Base-by-base conservation (phyloP, 2,888 invertebrate species). In the Eilema sororculum region DNA sequence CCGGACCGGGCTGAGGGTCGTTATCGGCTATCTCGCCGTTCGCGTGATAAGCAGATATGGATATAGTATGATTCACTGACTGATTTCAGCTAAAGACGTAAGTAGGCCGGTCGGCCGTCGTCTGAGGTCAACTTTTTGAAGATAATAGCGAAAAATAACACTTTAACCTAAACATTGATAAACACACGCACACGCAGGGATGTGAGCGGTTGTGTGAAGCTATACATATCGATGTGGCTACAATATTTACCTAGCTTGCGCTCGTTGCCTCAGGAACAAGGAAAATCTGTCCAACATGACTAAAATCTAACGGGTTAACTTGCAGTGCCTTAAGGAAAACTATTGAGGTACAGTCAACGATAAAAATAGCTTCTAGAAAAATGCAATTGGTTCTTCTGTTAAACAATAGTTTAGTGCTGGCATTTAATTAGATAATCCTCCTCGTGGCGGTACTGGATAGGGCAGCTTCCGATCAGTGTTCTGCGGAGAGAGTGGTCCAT, bases 11-110 rank as follows among this genome's bases (percentile, higher is more conserved):
- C 67, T 66, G 59, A 56, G 63, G 57, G 25, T 20, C 57, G 60
- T 80, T 80, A 82, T 82, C 81, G 64, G 57, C 68, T 81, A 78
- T 81, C 81, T 72, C 64, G 30, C 25, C n/a, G 62, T 65, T 56
- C 67, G 67, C 25, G 59, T 69, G 81, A 81, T 81, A 81, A 79
- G 66, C 73, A 71, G 79, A 81, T 81, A 81, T 72, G 73, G 72
- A 73, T 64, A 52, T 52, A 59, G n/a, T 71, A 65, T 81, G 81
- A 81, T 69, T 81, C 81, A 81, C 62, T 67, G 8, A 65, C 57
- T 59, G 72, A 80, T 75, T 75, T 78, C 28, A 57, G 41, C 57
- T 60, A 37, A 61, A 52, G 1, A 25, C 52, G 20, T 67, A 71
- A 68, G 52, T 74, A 63, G 72, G 70, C 63, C 69, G 65, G 13